A percentile compares a stretch with the other conserved stretches of the same genome.
These are phyloP conservation scores for Eupsittula cactorum DNA, from an alignment of 2,113 vertebrate species.

Conservation along the genomic window DNA sequence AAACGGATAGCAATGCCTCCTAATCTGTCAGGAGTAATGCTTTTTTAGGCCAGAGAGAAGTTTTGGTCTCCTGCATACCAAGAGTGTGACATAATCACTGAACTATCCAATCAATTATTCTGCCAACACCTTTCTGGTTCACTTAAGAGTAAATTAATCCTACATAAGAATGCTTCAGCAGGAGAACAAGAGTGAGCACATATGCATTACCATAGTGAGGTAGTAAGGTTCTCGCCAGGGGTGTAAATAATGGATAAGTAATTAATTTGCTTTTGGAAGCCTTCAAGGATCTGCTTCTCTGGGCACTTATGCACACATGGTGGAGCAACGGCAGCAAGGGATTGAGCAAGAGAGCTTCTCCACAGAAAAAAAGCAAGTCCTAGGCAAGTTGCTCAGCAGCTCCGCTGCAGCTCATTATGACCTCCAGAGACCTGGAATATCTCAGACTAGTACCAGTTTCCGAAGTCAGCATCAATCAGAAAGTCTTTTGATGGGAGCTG, in stretches of 20 bases:
- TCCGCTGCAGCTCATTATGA: fast-evolving
- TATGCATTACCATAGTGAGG: background rate
- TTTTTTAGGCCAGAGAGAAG: constrained; percentile 7
- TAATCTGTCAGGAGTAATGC: background rate
- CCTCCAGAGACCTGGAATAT: background rate
- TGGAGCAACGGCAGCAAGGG: background rate
- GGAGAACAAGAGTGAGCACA: background rate
- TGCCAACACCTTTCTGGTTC: constrained; percentile 54
- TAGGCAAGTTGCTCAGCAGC: background rate
- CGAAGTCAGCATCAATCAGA: fast-evolving
- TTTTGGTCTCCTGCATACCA: constrained; percentile 2
- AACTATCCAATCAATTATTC: constrained; percentile 54
- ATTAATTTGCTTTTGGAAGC: background rate
- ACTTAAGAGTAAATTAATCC: constrained; percentile 26
- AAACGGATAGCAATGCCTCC: background rate
- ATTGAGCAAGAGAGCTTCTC: background rate
- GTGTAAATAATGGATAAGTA: background rate
- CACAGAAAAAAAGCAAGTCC: background rate
- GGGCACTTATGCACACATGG: background rate
- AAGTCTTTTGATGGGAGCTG: background rate
- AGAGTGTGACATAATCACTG: constrained; percentile 11
- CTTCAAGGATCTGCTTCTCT: background rate
- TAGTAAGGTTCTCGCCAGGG: background rate
- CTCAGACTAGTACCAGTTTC: background rate
- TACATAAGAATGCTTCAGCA: background rate